Conservation (phyloP, 2,888 invertebrate species). For the Drosophila mulleri region DNA sequence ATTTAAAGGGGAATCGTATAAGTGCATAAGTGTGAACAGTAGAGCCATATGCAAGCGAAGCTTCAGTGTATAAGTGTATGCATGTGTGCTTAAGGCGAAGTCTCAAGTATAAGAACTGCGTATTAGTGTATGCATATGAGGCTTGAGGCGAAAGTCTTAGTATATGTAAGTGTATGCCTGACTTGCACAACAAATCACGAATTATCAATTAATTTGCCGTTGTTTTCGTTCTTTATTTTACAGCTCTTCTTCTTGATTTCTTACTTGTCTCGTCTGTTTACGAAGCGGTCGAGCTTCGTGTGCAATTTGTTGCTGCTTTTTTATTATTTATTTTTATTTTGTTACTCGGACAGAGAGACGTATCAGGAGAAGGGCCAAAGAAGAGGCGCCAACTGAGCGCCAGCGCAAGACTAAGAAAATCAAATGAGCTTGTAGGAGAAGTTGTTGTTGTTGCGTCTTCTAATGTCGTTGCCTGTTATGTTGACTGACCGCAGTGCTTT, state of each 20-base stretch:
- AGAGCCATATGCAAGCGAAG: not conserved
- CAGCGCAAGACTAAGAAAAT: constrained; percentile 51
- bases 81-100: not conserved
- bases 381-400: constrained; percentile 60
- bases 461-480: constrained; percentile 61
- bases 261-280: constrained; percentile 51
- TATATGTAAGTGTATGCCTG: constrained; percentile 22
- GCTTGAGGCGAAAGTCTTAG: constrained; percentile 6
- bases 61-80: constrained; percentile 4
- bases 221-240: constrained; percentile 35
- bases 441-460: constrained; percentile 37
- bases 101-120: constrained; percentile 7
- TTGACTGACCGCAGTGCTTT: constrained; percentile 65
- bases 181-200: constrained; percentile 63
- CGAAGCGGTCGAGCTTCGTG: constrained; percentile 34
- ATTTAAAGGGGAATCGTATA: not conserved
- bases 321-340: constrained; percentile 28
- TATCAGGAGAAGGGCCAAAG: constrained; percentile 29
- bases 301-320: constrained; percentile 21
- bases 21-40: not conserved
- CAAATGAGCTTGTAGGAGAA: constrained; percentile 37
- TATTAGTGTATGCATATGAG: constrained; percentile 8
- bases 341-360: constrained; percentile 9
- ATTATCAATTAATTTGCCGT: constrained; percentile 67
- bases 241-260: constrained; percentile 18